These are phyloP conservation scores for Blastomussa wellsi DNA, from an alignment of 92 coral and sea anemone genomes.

Conservation along the genomic window DNA sequence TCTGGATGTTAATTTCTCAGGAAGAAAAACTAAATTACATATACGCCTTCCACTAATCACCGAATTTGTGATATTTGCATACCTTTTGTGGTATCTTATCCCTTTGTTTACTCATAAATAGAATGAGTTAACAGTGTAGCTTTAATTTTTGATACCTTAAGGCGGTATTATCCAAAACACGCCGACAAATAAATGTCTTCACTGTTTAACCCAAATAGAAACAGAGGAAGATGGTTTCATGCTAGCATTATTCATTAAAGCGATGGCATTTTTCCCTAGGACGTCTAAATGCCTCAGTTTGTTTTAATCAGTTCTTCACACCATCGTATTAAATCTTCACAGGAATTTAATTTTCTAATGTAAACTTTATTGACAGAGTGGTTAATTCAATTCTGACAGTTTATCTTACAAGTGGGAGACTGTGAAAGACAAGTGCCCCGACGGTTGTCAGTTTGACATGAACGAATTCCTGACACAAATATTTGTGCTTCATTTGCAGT, in stretches of 20 bases:
- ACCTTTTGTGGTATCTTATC: conserved; percentile 74
- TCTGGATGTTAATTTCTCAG: conserved; percentile 58
- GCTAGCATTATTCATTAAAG: conserved; percentile 1
- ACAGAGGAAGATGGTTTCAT: not conserved
- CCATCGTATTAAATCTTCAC: conserved; percentile 48
- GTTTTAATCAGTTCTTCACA: conserved; percentile 51
- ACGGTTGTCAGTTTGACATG: conserved; percentile 28
- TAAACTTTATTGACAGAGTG: conserved; percentile 67
- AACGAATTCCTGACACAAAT: conserved; percentile 23
- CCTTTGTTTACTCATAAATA: conserved; percentile 82
- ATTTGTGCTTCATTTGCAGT: not conserved
- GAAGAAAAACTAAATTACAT: conserved; percentile 65
- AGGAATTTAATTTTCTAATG: conserved; percentile 69
- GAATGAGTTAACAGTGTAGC: conserved; percentile 74
- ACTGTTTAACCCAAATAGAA: not conserved
- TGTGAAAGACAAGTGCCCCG: conserved; percentile 48
- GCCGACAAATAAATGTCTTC: conserved; percentile 4
- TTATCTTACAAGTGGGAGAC: conserved; percentile 41
- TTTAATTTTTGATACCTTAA: conserved; percentile 78
- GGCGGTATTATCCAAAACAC: conserved; percentile 68
- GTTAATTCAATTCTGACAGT: conserved; percentile 54
- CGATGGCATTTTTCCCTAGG: not conserved
- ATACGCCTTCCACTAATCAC: conserved; percentile 64
- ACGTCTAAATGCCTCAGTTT: conserved; percentile 34
- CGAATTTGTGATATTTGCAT: conserved; percentile 76